Percentiles rank a stretch among this genome's conserved stretches.
These are phyloP conservation scores for Drosophila funebris DNA, from an alignment of 1,140 invertebrate species.

Conservation along the genomic window DNA sequence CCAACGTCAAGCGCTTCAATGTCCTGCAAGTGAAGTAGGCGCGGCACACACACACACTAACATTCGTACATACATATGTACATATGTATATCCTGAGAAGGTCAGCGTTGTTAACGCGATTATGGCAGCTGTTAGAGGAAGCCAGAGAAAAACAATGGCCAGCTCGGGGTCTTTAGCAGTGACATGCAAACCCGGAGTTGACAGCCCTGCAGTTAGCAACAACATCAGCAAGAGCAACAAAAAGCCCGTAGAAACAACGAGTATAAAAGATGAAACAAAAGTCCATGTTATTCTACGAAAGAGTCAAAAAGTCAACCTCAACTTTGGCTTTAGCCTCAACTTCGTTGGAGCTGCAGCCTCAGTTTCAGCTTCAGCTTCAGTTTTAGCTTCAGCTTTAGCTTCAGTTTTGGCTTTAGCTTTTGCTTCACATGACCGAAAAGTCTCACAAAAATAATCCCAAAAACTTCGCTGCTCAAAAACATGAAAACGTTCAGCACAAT, in stretches of 20 bases:
- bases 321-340: constrained; percentile 38
- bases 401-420: constrained; percentile 17
- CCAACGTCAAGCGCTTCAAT: constrained; percentile 44
- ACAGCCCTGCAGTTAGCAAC: constrained; percentile 32
- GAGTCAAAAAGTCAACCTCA: constrained; percentile 77
- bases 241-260: constrained; percentile 27
- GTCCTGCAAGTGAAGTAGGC: constrained; percentile 48
- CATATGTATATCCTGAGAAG: constrained; percentile 1
- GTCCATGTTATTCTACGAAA: constrained; percentile 78
- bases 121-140: constrained; percentile 37
- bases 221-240: constrained; percentile 14
- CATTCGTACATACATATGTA: background rate
- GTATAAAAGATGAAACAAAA: constrained; percentile 69
- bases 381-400: constrained; percentile 17
- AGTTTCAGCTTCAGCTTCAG: constrained; percentile 3
- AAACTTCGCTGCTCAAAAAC: constrained; percentile 77
- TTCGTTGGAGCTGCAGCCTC: background rate
- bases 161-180: constrained; percentile 18
- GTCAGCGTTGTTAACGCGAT: constrained; percentile 44
- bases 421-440: constrained; percentile 73
- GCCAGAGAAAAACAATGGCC: constrained; percentile 34
- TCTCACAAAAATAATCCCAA: constrained; percentile 80
- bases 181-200: constrained; percentile 44
- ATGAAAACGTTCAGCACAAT: constrained; percentile 73
- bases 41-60: constrained; percentile 13